phyloP scores from a whole-genome alignment of 1,140 invertebrate species.

The Lanistes nyassanus region DNA sequence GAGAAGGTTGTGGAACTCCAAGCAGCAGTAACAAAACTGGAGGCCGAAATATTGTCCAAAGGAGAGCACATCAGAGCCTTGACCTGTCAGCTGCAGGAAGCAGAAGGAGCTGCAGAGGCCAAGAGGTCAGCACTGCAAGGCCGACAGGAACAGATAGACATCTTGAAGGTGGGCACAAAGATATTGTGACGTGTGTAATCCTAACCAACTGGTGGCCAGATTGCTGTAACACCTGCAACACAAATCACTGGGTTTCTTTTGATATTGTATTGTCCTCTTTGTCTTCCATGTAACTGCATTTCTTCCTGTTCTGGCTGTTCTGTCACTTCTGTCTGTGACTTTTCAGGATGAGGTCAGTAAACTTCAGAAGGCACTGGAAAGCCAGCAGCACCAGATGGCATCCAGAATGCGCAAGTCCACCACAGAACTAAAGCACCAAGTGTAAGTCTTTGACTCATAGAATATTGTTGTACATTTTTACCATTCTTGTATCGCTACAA shows the following conservation, averaged over 20 bases:
- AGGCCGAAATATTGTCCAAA: constrained; percentile 36
- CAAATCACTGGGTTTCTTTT: not conserved
- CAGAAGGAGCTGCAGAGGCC: constrained; percentile 34
- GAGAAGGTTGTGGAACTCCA: constrained; percentile 37
- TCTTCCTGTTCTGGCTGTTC: not conserved
- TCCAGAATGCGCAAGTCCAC: constrained; percentile 46
- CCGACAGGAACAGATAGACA: constrained; percentile 49
- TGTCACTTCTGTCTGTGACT: not conserved
- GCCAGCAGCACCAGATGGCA: constrained; percentile 49
- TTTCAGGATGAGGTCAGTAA: constrained; percentile 50
- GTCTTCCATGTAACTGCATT: not conserved
- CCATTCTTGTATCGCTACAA: too few species aligned
- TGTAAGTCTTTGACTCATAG: constrained; percentile 43
- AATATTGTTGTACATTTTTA: not conserved
- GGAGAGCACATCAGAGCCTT: constrained; percentile 39
- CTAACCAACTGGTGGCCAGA: not conserved
- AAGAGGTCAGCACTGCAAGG: constrained; percentile 37
- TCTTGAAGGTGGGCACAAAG: constrained; percentile 42
- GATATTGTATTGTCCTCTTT: not conserved
- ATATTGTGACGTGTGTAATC: not conserved
- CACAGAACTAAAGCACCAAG: constrained; percentile 49
- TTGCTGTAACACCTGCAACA: not conserved
- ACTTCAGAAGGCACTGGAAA: constrained; percentile 50
- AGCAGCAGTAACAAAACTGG: constrained; percentile 20
- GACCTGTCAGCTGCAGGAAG: constrained; percentile 40